A percentile compares a stretch with the other conserved stretches of the same genome.
phyloP scores from a whole-genome alignment of 2,113 vertebrate genomes.

The Heterotis niloticus region DNA sequence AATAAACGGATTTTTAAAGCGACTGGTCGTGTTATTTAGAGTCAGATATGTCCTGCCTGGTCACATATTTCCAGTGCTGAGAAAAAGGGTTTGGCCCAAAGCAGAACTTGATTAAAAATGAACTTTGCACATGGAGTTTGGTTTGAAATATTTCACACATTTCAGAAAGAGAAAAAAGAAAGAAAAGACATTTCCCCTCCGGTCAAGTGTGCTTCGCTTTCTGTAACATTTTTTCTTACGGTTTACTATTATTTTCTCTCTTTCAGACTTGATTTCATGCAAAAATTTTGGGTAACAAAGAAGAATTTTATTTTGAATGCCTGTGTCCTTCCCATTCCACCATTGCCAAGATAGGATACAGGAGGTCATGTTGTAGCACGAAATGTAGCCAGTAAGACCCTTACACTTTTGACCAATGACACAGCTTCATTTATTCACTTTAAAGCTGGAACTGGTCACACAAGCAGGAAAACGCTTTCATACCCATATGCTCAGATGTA shows the following conservation, averaged over 20 bases:
- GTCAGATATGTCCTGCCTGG: slow-evolving; percentile 13
- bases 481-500: too few species aligned
- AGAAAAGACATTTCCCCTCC: background rate
- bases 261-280: background rate
- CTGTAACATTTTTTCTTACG: background rate
- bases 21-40: slow-evolving; percentile 17
- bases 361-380: too few species aligned
- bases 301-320: background rate
- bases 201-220: background rate
- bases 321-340: too few species aligned
- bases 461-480: too few species aligned
- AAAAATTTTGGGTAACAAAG: background rate
- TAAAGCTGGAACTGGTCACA: too few species aligned
- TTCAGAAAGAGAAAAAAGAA: background rate
- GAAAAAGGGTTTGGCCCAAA: slow-evolving; percentile 7
- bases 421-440: too few species aligned
- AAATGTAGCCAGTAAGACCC: too few species aligned
- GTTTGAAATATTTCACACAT: slow-evolving; percentile 22
- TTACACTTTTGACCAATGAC: too few species aligned
- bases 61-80: slow-evolving; percentile 5
- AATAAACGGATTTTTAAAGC: slow-evolving; percentile 4
- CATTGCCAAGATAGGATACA: too few species aligned
- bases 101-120: slow-evolving; percentile 23
- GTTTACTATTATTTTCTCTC: background rate
- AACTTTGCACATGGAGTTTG: slow-evolving; percentile 17